A percentile compares a stretch with the other conserved stretches of the same genome.
These are phyloP conservation scores for Hoplias malabaricus DNA, from an alignment of 2,113 vertebrate species.

Conservation along the genomic window DNA sequence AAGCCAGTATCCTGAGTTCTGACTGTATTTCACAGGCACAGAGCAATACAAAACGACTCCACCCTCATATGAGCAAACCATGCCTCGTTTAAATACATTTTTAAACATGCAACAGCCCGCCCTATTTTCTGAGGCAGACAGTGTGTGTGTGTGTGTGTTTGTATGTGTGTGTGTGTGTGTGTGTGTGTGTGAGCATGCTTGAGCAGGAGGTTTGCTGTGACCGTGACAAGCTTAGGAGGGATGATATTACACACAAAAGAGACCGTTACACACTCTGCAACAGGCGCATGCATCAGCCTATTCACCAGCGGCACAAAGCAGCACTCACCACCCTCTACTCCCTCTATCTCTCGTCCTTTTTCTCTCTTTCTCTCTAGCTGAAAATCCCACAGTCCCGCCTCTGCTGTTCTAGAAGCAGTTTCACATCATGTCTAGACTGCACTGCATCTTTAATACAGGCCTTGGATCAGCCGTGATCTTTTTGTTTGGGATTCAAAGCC, in stretches of 20 bases:
- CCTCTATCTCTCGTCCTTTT: neutral
- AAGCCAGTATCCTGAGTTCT: no score
- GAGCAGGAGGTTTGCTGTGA: neutral
- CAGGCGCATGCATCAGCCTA: neutral
- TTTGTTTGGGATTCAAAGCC: constrained; percentile 1
- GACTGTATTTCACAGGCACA: no score
- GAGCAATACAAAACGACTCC: no score
- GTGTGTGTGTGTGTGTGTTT: neutral
- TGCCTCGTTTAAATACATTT: neutral
- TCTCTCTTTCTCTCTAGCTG: neutral
- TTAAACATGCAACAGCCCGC: neutral
- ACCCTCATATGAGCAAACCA: neutral
- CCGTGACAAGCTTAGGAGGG: neutral
- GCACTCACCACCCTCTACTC: neutral
- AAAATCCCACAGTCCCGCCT: neutral
- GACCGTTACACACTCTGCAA: neutral
- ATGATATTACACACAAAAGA: constrained; percentile 1
- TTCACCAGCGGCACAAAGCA: constrained; percentile 25
- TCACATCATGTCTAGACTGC: neutral
- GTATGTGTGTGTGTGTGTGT: neutral
- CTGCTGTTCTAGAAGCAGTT: neutral
- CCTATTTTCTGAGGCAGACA: neutral
- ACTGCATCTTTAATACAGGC: neutral
- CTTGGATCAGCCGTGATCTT: neutral
- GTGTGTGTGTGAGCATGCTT: neutral